Evolutionary conservation across 2,113 vertebrate genomes (phyloP).

Genomic region (Leptosomus discolor): DNA sequence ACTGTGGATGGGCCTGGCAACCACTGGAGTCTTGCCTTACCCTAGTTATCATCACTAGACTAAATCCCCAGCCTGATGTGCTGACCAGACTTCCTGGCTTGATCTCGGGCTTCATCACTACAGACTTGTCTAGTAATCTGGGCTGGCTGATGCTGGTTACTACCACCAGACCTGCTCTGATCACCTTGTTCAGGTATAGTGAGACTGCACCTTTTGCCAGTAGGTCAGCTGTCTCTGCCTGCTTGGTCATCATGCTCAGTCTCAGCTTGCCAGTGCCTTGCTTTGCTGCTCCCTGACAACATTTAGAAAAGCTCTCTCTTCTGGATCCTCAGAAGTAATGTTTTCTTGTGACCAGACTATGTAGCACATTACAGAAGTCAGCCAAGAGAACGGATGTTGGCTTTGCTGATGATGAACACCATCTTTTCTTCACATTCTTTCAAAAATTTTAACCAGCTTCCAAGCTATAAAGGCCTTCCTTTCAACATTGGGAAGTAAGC

Average conservation of each 20-base stretch:
- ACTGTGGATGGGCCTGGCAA: background rate
- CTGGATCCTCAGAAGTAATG: background rate
- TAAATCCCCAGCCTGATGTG: background rate
- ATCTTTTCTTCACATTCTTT: background rate
- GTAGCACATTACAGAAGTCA: background rate
- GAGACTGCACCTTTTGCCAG: background rate
- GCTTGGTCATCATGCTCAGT: background rate
- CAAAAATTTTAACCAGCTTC: background rate
- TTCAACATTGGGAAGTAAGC: background rate
- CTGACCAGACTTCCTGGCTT: background rate
- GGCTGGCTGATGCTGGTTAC: background rate
- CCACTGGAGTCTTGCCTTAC: background rate
- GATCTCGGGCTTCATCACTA: background rate
- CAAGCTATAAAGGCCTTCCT: background rate
- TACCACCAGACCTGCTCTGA: background rate
- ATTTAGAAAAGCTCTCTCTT: background rate
- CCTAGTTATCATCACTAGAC: background rate
- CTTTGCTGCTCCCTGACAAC: background rate
- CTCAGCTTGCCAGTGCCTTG: background rate
- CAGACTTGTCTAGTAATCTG: background rate
- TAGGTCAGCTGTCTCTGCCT: background rate
- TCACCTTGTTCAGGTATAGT: background rate
- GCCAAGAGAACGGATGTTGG: background rate
- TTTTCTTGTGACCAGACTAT: background rate
- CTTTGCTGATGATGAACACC: background rate